Evolutionary conservation across 2,113 vertebrate genomes (phyloP).

Genomic region (Sylvilagus bachmani): DNA sequence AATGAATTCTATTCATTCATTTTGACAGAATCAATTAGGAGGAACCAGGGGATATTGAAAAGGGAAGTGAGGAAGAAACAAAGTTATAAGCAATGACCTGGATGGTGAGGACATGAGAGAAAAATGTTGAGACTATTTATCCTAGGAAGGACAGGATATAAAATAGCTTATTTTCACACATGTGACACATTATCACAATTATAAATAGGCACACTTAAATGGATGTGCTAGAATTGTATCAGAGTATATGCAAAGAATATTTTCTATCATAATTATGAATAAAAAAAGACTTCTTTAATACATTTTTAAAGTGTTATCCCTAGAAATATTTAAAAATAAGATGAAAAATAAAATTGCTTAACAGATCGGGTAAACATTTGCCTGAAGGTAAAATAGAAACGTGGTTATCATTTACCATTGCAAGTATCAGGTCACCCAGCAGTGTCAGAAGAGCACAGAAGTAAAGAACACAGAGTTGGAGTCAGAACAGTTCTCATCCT

Average conservation of each 20-base stretch:
- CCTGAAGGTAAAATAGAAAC: background rate
- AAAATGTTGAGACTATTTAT: slow-evolving; percentile 6
- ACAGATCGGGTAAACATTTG: background rate
- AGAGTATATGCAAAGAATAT: background rate
- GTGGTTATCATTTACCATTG: background rate
- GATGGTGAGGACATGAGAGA: background rate
- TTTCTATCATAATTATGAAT: slow-evolving; percentile 9
- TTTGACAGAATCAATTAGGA: slow-evolving; percentile 19
- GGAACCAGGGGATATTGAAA: background rate
- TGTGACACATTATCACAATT: slow-evolving; percentile 30
- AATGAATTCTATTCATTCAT: background rate
- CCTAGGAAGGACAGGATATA: background rate
- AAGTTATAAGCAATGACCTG: background rate
- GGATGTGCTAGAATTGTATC: slow-evolving; percentile 5
- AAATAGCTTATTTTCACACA: slow-evolving; percentile 35
- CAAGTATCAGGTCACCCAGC: background rate
- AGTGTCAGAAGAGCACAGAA: background rate
- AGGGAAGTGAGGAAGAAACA: background rate
- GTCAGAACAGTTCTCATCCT: background rate
- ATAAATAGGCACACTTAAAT: slow-evolving; percentile 43
- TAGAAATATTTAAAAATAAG: slow-evolving; percentile 18
- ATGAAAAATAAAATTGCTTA: slow-evolving; percentile 21
- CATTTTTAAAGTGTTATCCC: background rate
- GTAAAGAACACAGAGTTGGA: background rate
- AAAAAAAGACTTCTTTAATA: background rate